Evolutionary conservation across 1,140 invertebrate genomes (phyloP).

Genomic region (Ceratosolen fusciceps): DNA sequence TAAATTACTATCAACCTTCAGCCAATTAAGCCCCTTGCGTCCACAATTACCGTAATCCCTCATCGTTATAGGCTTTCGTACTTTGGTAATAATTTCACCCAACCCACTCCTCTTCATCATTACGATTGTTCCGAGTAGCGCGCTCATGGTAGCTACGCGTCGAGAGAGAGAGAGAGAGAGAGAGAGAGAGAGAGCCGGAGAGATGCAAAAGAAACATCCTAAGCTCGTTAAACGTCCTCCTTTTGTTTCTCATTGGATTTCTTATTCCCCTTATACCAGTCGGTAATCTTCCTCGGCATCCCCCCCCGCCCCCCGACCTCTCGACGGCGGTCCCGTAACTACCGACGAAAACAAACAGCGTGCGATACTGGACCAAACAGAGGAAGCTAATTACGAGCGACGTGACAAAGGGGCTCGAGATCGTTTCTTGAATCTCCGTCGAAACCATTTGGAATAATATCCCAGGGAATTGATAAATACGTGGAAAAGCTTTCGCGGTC

Average conservation of each 20-base stretch:
- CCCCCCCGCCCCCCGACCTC: too few species aligned
- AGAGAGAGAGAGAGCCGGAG: too few species aligned
- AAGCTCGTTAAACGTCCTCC: neutral
- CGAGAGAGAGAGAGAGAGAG: too few species aligned
- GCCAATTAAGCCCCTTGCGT: too few species aligned
- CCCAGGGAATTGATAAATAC: constrained; percentile 27
- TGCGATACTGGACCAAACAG: neutral
- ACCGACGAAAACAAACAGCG: constrained; percentile 18
- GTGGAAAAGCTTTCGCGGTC: constrained; percentile 12
- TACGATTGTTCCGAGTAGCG: neutral
- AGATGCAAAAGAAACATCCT: constrained; percentile 5
- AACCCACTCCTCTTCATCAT: neutral
- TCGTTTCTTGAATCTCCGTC: constrained; percentile 19
- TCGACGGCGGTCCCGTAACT: constrained; percentile 1
- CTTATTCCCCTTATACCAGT: too few species aligned
- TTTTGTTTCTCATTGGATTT: neutral
- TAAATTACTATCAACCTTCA: too few species aligned
- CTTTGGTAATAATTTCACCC: too few species aligned
- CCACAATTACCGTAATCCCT: too few species aligned
- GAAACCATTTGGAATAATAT: constrained; percentile 10
- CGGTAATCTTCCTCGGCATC: too few species aligned
- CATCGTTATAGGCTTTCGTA: too few species aligned
- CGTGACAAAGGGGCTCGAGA: neutral
- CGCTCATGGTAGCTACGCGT: too few species aligned
- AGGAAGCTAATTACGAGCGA: neutral